These are phyloP conservation scores for Lasiurus borealis DNA, from an alignment of 2,113 vertebrate species.

Conservation along the genomic window DNA sequence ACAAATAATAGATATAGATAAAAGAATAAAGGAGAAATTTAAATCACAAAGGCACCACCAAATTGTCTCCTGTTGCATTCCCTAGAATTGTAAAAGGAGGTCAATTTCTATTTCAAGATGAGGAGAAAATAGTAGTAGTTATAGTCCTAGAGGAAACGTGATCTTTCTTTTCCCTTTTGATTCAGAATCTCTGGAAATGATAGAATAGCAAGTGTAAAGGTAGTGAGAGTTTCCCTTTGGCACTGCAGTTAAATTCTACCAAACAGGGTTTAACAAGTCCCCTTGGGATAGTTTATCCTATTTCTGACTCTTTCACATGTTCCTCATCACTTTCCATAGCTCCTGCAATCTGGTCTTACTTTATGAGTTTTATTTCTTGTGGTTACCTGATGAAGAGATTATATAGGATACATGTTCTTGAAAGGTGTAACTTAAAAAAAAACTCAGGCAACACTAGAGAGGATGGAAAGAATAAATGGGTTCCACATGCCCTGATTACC, in stretches of 20 bases:
- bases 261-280: conserved; percentile 60
- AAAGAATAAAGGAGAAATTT: background rate
- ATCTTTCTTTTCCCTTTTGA: background rate
- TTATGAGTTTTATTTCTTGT: conserved; percentile 8
- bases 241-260: background rate
- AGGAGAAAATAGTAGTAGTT: background rate
- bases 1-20: background rate
- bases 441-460: background rate
- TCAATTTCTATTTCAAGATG: background rate
- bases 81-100: background rate
- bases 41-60: background rate
- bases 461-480: background rate
- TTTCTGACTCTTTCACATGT: background rate
- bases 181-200: background rate
- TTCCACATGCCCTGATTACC: background rate
- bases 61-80: background rate
- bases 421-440: background rate
- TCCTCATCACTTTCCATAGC: background rate
- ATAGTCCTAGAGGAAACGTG: too few species aligned
- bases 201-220: background rate
- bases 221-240: background rate
- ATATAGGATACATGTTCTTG: background rate
- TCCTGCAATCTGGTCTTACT: background rate
- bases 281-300: background rate
- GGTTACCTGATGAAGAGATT: background rate